Evolutionary conservation across 2,113 vertebrate genomes (phyloP), one percentile per base, ranked within the genome.

Genomic region (Oncorhynchus tshawytscha): DNA sequence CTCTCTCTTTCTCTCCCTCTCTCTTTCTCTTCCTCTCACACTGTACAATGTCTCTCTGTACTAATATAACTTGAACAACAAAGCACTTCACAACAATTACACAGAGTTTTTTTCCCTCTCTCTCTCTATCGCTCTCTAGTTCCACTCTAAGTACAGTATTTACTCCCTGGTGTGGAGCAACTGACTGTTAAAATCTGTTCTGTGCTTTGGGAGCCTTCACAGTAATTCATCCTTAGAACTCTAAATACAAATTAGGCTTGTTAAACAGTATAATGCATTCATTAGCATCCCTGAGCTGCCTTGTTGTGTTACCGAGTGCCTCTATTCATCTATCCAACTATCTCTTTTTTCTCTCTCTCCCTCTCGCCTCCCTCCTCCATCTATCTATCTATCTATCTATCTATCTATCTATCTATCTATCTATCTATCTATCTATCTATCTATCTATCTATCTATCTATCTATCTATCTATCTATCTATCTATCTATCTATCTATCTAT

Each of bases 161-260:
- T 85, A 75, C 74, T 86, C 78, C 81, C 72, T 31, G 2, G 79
- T 86, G 82, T 71, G 72, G 45, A 70, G 71, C 80, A 84, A 79
- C 79, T 76, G 80, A 73, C 80, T 81, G 73, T 81, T 87, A 70
- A 80, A 74, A 87, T 86, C 73, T 80, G 77, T 78, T 81, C 70
- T 78, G 87, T 86, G 82, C 78, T 83, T 82, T 82, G 85, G 85
- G 77, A 84, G 72, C 29, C 74, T 69, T 80, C 81, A 76, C 80
- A 74, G 77, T 84, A 86, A 87, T 84, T 84, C 79, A 83, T 89
- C 81, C 73, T 85, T 66, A 84, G 82, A 86, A 87, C 73, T 86
- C 83, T 83, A 89, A 89, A 87, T 83, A 86, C 84, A 86, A 87
- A 89, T 87, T 84, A 87, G 82, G 73, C 85, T 89, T 76, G 75